These are phyloP conservation scores for Merodon equestris DNA, from an alignment of 2,888 invertebrate genomes.

Conservation along the genomic window DNA sequence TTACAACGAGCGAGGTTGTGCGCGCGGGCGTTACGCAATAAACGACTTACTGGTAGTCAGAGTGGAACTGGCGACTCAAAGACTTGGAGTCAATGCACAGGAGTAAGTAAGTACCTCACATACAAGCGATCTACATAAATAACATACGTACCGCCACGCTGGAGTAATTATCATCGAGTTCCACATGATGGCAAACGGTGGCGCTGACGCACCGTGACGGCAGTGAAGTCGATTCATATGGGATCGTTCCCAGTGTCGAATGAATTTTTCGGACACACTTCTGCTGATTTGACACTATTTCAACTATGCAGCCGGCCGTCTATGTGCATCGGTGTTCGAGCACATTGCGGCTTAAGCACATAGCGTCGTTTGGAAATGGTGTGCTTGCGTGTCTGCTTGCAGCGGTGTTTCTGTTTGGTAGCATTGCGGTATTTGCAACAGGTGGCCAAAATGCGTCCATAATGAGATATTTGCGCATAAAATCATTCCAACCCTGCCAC, in stretches of 20 bases:
- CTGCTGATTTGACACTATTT: constrained; percentile 51
- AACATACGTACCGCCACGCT: constrained; percentile 23
- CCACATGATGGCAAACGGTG: constrained; percentile 51
- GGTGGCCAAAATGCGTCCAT: constrained; percentile 44
- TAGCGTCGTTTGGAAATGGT: no score
- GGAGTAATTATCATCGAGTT: constrained; percentile 62
- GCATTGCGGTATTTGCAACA: constrained; percentile 41
- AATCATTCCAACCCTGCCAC: constrained; percentile 36
- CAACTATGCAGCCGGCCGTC: no score
- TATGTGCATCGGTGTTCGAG: no score
- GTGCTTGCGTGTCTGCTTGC: no score
- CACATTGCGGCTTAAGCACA: no score
- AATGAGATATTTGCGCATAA: constrained; percentile 35
- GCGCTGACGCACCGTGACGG: constrained; percentile 40
- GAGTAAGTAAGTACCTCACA: constrained; percentile 23
- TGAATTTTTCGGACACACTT: constrained; percentile 32
- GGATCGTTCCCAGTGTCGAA: constrained; percentile 24
- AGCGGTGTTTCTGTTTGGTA: constrained; percentile 23
- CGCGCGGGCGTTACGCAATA: constrained; percentile 57
- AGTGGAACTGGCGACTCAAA: no score
- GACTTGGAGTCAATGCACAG: constrained; percentile 38
- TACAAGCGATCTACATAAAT: constrained; percentile 45
- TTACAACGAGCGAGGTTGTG: not conserved
- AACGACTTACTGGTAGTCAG: constrained; percentile 10
- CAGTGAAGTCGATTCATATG: constrained; percentile 32